Conservation (phyloP, 2,888 invertebrate species). For the Mesochorus sp. region DNA sequence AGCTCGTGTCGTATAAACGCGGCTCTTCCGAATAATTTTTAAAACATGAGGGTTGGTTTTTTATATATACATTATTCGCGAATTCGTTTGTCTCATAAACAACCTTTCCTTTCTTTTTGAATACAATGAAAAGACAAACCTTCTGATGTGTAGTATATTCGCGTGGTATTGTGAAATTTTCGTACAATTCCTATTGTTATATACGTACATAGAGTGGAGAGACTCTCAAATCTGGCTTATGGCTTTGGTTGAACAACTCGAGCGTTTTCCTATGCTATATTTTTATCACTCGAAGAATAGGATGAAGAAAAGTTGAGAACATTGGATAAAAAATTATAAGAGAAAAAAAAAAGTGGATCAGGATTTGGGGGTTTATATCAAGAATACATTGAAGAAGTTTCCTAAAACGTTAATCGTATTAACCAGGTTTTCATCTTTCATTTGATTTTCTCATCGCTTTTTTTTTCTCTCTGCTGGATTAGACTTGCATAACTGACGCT, state of each 20-base stretch:
- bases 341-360: neutral
- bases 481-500: slow-evolving; percentile 5
- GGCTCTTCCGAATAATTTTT: slow-evolving; percentile 72
- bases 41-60: slow-evolving; percentile 77
- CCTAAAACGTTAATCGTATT: slow-evolving; percentile 58
- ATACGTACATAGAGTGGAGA: neutral
- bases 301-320: neutral
- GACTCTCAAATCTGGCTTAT: neutral
- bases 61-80: slow-evolving; percentile 68
- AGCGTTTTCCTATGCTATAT: neutral
- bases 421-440: slow-evolving; percentile 14
- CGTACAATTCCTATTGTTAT: neutral
- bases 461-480: neutral
- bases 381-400: slow-evolving; percentile 38
- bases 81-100: slow-evolving; percentile 49
- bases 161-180: neutral
- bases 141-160: neutral
- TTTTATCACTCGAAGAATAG: neutral
- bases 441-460: neutral
- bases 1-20: slow-evolving; percentile 63
- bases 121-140: neutral
- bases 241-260: neutral
- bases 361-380: slow-evolving; percentile 37
- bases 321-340: neutral
- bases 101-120: neutral